Base-by-base conservation (phyloP, 2,797 vertebrate genomes). In the Phalanger gymnotis region DNA sequence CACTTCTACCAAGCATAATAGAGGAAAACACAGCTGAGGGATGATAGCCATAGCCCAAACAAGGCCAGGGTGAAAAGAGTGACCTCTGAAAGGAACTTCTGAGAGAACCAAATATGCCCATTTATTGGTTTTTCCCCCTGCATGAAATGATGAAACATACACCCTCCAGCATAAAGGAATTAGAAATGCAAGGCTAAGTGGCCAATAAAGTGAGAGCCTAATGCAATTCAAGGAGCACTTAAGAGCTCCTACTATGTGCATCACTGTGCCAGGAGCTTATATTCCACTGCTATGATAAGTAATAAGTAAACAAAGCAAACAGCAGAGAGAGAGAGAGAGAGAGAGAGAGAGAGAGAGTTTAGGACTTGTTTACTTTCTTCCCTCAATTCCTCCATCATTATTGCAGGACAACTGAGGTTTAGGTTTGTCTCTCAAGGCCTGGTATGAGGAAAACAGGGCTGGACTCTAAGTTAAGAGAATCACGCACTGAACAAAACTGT, bases 1-100 rank as follows among this genome's bases (percentile, higher is more conserved):
- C 94, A 54, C 54, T 90, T 92, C 12, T 91, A 56, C 91, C n/a
- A 54, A 94, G 47, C 0, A 91, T 30, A 92, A 94, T 11, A 53
- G 93, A 91, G 90, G 34, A 91, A 97, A 96, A 94, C 52, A 56
- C 51, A n/a, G 90, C 7, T 47, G 25, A 91, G 51, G 90, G 81
- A n/a, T 7, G 22, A 91, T 19, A 47, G 73, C 22, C 19, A 11
- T 25, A 81, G 9, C 22, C 73, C 73, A 66, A 95, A 51, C 30
- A 92, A 95, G 31, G 0, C 57, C 56, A 87, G 0, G 22, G 34
- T 89, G 27, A 58, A 73, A 51, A 16, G 9, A 2, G 22, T 19
- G 2, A 3, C 22, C 87, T 96, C 53, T 93, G 92, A 93, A 31
- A 40, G 4, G n/a, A 54, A 93, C 58, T n/a, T 89, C 19, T 53